Conservation (phyloP, 2,797 vertebrate genomes). For the Gallinago solitaria region DNA sequence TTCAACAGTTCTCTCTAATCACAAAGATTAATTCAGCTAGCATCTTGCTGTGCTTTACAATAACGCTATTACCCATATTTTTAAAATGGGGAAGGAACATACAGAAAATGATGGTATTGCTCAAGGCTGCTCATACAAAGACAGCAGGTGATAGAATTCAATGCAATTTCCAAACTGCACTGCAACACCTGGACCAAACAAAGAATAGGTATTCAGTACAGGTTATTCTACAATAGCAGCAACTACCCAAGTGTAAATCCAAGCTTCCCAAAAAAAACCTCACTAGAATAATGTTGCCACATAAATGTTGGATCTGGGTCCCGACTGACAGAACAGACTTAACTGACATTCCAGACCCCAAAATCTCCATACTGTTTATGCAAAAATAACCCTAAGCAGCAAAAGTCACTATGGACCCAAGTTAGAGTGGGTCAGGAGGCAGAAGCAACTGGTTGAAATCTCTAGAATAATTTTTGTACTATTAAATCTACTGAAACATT, state of each 20-base stretch:
- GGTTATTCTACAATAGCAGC: neutral
- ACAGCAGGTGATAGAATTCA: neutral
- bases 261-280: neutral
- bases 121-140: constrained; percentile 14
- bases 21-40: neutral
- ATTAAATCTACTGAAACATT: neutral
- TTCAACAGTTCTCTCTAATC: neutral
- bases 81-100: constrained; percentile 8
- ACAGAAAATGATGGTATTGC: neutral
- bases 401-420: neutral
- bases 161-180: constrained; percentile 12
- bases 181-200: constrained; percentile 15
- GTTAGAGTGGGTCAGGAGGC: neutral
- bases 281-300: neutral
- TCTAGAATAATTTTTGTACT: neutral
- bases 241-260: neutral
- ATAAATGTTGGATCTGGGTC: neutral
- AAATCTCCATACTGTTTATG: neutral
- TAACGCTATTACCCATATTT: neutral
- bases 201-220: neutral
- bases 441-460: neutral
- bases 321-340: neutral
- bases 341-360: neutral
- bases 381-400: neutral
- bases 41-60: neutral